A percentile compares a stretch with the other conserved stretches of the same genome.
Evolutionary conservation across 2,113 vertebrate species (phyloP).

Genomic region (Siniperca knerii): DNA sequence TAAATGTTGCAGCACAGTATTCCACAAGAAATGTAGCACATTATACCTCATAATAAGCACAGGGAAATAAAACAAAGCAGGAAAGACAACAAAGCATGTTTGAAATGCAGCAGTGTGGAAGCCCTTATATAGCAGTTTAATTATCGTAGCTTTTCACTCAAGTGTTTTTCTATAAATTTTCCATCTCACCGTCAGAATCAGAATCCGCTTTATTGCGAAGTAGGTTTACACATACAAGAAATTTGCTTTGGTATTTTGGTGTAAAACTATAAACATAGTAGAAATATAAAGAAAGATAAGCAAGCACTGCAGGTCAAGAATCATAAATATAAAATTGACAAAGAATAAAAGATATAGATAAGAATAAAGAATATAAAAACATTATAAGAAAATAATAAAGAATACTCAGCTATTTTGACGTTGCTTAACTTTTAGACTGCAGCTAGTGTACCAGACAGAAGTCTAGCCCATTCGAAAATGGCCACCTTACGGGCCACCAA

Average conservation of each 20-base stretch:
- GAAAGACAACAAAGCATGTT: not conserved
- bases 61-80: not conserved
- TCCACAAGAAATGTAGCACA: not conserved
- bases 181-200: not conserved
- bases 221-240: too few species aligned
- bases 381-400: too few species aligned
- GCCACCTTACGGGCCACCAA: not conserved
- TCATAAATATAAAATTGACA: too few species aligned
- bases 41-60: slow-evolving; percentile 8
- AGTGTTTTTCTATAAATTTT: not conserved
- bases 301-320: too few species aligned
- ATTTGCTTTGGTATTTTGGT: too few species aligned
- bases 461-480: not conserved
- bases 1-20: slow-evolving; percentile 8
- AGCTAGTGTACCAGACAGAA: not conserved
- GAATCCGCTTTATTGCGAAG: too few species aligned
- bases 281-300: too few species aligned
- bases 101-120: not conserved
- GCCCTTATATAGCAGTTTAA: not conserved
- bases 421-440: not conserved
- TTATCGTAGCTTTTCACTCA: slow-evolving; percentile 11
- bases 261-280: too few species aligned
- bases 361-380: too few species aligned
- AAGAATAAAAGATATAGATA: too few species aligned
- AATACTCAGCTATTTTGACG: not conserved